These are phyloP conservation scores for Drosophila prosaltans DNA, from an alignment of 1,140 invertebrate genomes.

Conservation along the genomic window DNA sequence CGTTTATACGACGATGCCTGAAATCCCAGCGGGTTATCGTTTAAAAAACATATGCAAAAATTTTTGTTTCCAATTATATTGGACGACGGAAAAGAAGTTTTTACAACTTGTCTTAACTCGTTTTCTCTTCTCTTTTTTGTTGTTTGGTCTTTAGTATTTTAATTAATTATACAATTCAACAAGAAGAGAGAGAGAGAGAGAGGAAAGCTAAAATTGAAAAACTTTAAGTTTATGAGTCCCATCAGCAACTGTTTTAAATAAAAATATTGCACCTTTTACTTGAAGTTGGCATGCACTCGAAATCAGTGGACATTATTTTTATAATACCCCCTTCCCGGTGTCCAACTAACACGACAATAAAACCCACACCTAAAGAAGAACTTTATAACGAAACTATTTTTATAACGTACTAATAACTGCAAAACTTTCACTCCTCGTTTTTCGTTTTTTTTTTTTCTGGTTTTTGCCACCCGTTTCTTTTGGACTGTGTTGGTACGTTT, in stretches of 20 bases:
- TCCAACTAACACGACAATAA: constrained; percentile 60
- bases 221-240: constrained; percentile 7
- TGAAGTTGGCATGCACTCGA: constrained; percentile 27
- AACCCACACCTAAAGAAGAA: constrained; percentile 55
- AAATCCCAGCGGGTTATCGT: constrained; percentile 34
- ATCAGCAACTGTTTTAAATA: constrained; percentile 25
- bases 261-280: constrained; percentile 33
- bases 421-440: constrained; percentile 80
- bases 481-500: constrained; percentile 33
- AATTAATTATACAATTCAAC: not conserved
- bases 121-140: not conserved
- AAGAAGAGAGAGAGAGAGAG: not conserved
- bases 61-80: constrained; percentile 15
- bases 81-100: constrained; percentile 16
- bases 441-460: not conserved
- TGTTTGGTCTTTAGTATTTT: not conserved
- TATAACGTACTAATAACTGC: constrained; percentile 80
- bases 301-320: constrained; percentile 55
- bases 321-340: constrained; percentile 38
- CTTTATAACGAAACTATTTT: constrained; percentile 62
- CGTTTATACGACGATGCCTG: constrained; percentile 18
- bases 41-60: constrained; percentile 24
- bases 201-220: not conserved
- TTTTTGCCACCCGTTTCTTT: constrained; percentile 53
- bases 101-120: constrained; percentile 9